These are phyloP conservation scores for Coreoperca whiteheadi DNA, from an alignment of 2,113 vertebrate species.

Conservation along the genomic window DNA sequence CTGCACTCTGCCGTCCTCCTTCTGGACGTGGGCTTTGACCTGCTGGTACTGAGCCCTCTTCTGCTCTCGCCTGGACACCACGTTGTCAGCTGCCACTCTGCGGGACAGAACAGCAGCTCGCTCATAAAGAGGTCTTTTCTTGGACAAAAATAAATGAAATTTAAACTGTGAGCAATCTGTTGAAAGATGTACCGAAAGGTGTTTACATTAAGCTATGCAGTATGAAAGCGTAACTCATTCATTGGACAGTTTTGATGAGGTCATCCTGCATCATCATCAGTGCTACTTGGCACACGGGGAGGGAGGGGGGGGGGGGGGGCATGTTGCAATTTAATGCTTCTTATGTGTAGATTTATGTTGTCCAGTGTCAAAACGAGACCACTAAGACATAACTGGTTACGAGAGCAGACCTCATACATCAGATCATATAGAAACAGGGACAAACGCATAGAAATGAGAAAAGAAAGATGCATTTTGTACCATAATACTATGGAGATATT, in stretches of 20 bases:
- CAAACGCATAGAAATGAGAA: not conserved
- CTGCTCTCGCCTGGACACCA: slow-evolving; percentile 93
- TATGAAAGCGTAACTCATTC: too few relatives aligned
- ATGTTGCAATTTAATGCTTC: not conserved
- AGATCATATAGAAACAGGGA: not conserved
- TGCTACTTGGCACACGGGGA: too few relatives aligned
- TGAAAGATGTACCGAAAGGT: not conserved
- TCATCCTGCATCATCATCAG: too few relatives aligned
- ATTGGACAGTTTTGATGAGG: too few relatives aligned
- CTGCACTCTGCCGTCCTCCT: slow-evolving; percentile 95
- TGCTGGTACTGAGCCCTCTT: slow-evolving; percentile 97
- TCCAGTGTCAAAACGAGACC: not conserved
- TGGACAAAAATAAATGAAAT: not conserved
- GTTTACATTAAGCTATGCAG: too few relatives aligned
- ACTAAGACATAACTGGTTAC: not conserved
- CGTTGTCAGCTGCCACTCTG: slow-evolving; percentile 87
- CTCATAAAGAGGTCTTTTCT: not conserved
- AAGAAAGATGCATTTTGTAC: not conserved
- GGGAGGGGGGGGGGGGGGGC: too few relatives aligned
- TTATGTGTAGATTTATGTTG: not conserved
- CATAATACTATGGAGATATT: not conserved
- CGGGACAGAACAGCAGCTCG: not conserved
- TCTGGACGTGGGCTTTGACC: slow-evolving; percentile 97
- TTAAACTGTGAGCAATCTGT: too few relatives aligned
- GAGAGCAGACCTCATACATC: not conserved